Conservation (phyloP, 2,797 vertebrate genomes). For the Eremophila alpestris region DNA sequence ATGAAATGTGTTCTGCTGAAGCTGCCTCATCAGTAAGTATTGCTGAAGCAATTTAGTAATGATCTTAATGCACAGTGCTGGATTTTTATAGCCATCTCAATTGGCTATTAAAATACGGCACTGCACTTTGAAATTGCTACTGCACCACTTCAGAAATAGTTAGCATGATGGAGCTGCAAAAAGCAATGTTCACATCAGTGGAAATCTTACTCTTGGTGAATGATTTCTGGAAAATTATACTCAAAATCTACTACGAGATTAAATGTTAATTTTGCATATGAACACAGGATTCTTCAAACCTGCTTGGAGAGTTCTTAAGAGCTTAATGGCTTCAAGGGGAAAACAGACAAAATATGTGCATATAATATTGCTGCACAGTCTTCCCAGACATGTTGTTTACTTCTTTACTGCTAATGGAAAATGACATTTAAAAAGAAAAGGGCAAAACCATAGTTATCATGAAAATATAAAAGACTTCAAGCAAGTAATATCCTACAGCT, state of each 20-base stretch:
- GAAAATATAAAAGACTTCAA: not conserved
- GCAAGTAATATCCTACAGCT: not conserved
- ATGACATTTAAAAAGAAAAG: not conserved
- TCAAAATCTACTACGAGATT: constrained; percentile 22
- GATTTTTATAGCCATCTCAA: constrained; percentile 56
- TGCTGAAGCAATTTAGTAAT: constrained; percentile 63
- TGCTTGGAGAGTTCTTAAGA: not conserved
- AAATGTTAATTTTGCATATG: not conserved
- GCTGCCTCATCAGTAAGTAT: constrained; percentile 57
- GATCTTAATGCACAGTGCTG: constrained; percentile 38
- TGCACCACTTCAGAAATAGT: constrained; percentile 32
- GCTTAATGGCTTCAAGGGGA: not conserved
- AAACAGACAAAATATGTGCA: not conserved
- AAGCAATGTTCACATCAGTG: not conserved
- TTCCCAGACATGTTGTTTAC: not conserved
- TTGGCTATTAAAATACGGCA: constrained; percentile 59
- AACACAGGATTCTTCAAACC: not conserved
- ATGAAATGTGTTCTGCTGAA: constrained; percentile 27
- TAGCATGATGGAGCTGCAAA: not conserved
- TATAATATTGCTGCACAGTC: not conserved
- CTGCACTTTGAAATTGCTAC: constrained; percentile 30
- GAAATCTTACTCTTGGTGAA: not conserved
- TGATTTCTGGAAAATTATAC: not conserved
- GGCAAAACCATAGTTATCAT: not conserved
- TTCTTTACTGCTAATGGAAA: not conserved